phyloP scores from a whole-genome alignment of 2,797 vertebrate species.

The Lemur catta region DNA sequence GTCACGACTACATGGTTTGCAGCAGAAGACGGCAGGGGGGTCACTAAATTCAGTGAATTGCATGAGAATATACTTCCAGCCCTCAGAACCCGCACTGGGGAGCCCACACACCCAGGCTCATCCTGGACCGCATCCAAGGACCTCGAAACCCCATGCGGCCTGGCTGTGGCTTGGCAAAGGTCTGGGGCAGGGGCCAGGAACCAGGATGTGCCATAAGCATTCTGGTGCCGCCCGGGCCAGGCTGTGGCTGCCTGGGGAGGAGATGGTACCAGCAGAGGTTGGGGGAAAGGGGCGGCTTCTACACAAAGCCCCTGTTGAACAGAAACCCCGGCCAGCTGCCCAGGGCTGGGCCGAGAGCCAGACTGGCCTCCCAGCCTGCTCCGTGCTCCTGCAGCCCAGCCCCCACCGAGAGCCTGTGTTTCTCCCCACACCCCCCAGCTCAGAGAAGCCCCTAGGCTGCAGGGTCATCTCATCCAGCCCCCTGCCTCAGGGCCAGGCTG shows the following conservation, averaged over 20 bases:
- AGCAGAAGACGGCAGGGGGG: background rate
- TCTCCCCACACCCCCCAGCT: background rate
- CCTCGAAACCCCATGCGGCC: background rate
- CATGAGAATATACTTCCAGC: background rate
- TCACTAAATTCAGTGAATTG: background rate
- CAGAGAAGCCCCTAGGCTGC: background rate
- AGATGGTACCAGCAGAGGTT: background rate
- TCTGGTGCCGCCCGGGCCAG: background rate
- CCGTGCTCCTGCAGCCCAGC: background rate
- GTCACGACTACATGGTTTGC: background rate
- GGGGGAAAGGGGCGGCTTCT: background rate
- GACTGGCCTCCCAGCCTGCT: background rate
- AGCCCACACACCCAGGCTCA: background rate
- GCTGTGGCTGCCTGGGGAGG: background rate
- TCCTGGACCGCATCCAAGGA: background rate
- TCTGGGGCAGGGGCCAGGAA: background rate
- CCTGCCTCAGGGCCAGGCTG: background rate
- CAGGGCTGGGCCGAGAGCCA: slow-evolving; percentile 33
- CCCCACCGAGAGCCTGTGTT: background rate
- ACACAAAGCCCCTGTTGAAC: slow-evolving; percentile 54
- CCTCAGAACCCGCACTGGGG: background rate
- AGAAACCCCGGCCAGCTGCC: background rate
- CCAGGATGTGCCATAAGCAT: background rate
- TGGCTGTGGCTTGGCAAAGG: background rate
- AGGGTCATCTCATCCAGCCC: background rate